Percentiles rank a stretch among this genome's conserved stretches.
These are phyloP conservation scores for Emydura subglobosa DNA, from an alignment of 2,113 vertebrate species.

Conservation along the genomic window DNA sequence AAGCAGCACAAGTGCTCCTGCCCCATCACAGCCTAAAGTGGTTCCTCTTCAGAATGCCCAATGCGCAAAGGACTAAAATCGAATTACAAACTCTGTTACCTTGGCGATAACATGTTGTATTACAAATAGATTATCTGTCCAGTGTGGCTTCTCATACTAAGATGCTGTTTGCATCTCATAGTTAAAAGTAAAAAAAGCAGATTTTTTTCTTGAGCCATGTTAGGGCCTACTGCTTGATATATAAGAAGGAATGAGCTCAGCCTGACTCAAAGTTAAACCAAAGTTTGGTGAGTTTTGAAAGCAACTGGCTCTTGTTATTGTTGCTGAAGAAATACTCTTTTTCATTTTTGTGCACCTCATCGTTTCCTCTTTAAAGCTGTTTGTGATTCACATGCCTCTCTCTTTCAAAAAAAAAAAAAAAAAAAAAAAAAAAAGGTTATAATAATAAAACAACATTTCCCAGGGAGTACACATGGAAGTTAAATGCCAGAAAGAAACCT, in stretches of 20 bases:
- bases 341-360: neutral
- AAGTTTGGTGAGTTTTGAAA: neutral
- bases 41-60: neutral
- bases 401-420: neutral
- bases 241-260: neutral
- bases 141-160: neutral
- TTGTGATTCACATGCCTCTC: neutral
- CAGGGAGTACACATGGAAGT: neutral
- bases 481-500: neutral
- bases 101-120: neutral
- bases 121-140: neutral
- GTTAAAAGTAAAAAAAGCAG: neutral
- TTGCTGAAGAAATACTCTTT: conserved; percentile 6
- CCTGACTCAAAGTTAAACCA: neutral
- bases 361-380: neutral
- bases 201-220: neutral
- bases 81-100: neutral
- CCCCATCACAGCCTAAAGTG: neutral
- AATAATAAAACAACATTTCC: neutral
- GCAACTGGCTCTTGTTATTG: neutral
- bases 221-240: neutral
- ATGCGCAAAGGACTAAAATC: neutral
- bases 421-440: neutral
- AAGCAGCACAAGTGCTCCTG: neutral
- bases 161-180: neutral